Base-by-base conservation (phyloP, 2,888 invertebrate genomes). In the Pachycephus smyrnensis region DNA sequence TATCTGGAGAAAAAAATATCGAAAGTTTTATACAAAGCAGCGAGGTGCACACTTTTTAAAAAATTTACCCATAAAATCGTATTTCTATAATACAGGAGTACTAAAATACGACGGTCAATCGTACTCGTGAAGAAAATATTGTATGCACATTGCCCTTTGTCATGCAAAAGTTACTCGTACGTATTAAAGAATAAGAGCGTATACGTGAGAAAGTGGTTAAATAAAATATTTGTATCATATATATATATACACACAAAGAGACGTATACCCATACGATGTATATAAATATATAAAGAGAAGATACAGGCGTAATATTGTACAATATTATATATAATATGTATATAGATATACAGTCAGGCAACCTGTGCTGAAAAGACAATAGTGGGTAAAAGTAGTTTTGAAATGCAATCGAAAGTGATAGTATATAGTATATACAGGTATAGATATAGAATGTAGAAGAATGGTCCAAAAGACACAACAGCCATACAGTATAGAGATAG, bases 331-430 rank as follows among this genome's bases (percentile, higher is more conserved):
- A 71, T 71, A 71, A 76, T 79, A 80, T 73, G 75, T 77, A 76
- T 81, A 81, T 81, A n/a, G n/a, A 78, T 80, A 80, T 80, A 83
- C 77, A 83, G 80, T 86, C 84, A 88, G 86, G 87, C 88, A 88
- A 84, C 84, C 84, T 86, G 85, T 84, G 88, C 85, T 87, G 85
- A 80, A 85, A 85, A 82, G 78, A 83, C 76, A 83, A 73, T 73
- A 77, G 69, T 68, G 73, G 75, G 31, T 68, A 75, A 73, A 77
- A 33, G 33, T 31, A 32, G 31, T 71, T 31, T 33, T 31, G 3
- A 33, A 33, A 71, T 71, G 71, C 71, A 33, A 71, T 71, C 71
- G 31, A 71, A 71, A 32, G 71, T 71, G 71, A 77, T 55, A 68
- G 55, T 32, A 69, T 76, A 77, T 55, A 68, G 36, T 32, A 69